phyloP scores from a whole-genome alignment of 2,888 invertebrate genomes.

The Timema podura region DNA sequence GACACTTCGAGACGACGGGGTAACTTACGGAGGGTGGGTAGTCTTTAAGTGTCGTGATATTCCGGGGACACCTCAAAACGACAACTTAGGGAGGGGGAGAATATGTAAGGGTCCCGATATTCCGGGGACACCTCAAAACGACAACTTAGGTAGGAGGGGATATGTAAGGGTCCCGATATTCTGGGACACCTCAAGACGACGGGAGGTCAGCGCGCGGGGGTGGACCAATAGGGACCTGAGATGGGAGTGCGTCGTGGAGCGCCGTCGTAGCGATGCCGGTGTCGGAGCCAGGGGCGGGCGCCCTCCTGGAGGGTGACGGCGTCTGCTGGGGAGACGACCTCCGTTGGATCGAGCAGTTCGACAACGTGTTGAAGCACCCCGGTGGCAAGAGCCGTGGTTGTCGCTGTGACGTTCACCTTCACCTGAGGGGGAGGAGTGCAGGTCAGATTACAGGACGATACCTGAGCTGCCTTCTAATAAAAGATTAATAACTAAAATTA shows the following conservation, averaged over 20 bases:
- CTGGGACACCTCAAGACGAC: background rate
- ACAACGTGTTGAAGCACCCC: constrained; percentile 50
- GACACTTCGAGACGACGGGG: too few relatives aligned
- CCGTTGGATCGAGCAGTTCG: constrained; percentile 52
- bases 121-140: background rate
- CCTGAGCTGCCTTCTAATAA: too few relatives aligned
- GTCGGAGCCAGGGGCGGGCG: constrained; percentile 15
- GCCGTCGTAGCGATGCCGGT: constrained; percentile 21
- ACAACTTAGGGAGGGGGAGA: background rate
- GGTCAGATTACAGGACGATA: too few relatives aligned
- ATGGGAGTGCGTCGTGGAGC: constrained; percentile 10
- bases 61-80: background rate
- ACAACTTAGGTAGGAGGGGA: background rate
- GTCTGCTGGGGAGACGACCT: constrained; percentile 48
- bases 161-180: background rate
- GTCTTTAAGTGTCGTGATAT: background rate
- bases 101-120: background rate
- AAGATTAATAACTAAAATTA: too few relatives aligned
- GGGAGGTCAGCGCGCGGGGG: constrained; percentile 11
- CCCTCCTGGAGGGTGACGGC: constrained; percentile 26
- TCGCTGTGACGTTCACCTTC: constrained; percentile 44
- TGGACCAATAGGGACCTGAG: background rate
- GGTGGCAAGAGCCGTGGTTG: constrained; percentile 47
- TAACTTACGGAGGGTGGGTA: background rate
- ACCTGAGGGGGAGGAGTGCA: too few relatives aligned